Evolutionary conservation across 92 coral and sea anemone genomes (phyloP).

Genomic region (Umimayanthus kanabou): DNA sequence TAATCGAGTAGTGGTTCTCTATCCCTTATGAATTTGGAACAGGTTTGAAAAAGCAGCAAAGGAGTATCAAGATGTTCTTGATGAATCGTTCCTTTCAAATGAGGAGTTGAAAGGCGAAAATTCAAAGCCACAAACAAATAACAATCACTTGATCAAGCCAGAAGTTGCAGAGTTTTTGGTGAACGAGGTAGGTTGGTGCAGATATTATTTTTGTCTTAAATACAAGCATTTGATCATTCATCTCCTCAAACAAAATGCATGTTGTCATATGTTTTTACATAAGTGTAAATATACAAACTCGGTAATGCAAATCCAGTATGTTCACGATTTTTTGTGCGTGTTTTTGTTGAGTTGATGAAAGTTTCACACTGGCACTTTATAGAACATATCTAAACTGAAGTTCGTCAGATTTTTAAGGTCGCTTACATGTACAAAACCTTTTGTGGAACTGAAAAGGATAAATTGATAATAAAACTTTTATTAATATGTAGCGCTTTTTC

Average conservation of each 20-base stretch:
- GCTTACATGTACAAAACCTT: neutral
- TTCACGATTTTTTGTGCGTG: no score
- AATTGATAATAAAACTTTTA: no score
- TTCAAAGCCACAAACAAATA: slow-evolving; percentile 49
- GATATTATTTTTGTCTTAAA: neutral
- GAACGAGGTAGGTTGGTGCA: slow-evolving; percentile 72
- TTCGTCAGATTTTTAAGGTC: neutral
- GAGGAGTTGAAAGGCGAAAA: slow-evolving; percentile 54
- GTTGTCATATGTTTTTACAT: no score
- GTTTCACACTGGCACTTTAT: neutral
- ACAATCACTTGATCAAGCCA: slow-evolving; percentile 45
- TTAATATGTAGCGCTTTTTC: no score
- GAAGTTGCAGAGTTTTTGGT: slow-evolving; percentile 70
- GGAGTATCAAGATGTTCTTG: slow-evolving; percentile 71
- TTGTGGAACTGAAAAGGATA: neutral
- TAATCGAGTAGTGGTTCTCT: neutral
- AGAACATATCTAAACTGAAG: neutral
- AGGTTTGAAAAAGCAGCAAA: slow-evolving; percentile 93
- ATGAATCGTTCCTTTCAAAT: slow-evolving; percentile 49
- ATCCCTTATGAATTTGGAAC: slow-evolving; percentile 2
- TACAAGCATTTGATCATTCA: neutral
- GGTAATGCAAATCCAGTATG: neutral
- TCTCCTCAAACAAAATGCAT: neutral
- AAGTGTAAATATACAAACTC: no score
- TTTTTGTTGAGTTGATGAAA: no score